Percentiles rank a stretch among this genome's conserved stretches.
Conservation (phyloP, 35 echinoderm and acorn worm genomes). For the Patiria miniata region DNA sequence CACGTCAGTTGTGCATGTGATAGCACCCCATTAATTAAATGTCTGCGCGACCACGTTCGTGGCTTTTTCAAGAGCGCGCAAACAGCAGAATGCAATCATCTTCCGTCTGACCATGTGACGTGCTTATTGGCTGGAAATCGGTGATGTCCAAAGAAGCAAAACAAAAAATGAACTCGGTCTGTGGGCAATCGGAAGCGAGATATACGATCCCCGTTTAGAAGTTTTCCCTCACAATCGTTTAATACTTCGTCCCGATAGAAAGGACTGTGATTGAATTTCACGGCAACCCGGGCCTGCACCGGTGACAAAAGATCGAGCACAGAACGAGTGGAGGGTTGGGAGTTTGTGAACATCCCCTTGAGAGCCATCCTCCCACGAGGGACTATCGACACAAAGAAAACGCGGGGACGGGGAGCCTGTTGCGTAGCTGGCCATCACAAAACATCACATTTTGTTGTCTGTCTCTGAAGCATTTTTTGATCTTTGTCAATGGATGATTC, state of each 20-base stretch:
- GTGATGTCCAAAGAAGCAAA: background rate
- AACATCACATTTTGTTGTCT: background rate
- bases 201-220: background rate
- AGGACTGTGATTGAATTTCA: slow-evolving; percentile 7
- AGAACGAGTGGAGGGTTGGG: background rate
- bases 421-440: background rate
- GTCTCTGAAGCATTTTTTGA: background rate
- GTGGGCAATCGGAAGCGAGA: slow-evolving; percentile 10
- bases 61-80: too few species aligned
- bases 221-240: background rate
- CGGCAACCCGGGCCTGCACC: background rate
- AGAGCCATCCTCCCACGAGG: background rate
- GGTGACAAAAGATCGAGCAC: background rate
- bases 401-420: slow-evolving; percentile 15
- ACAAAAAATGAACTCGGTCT: background rate
- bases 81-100: too few species aligned
- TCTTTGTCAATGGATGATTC: slow-evolving; percentile 18
- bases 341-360: background rate
- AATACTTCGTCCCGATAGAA: background rate
- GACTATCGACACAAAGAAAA: background rate
- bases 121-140: too few species aligned
- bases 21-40: too few species aligned
- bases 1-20: too few species aligned
- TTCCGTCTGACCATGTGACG: too few species aligned
- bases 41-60: too few species aligned